phyloP scores from a whole-genome alignment of 2,888 invertebrate species.

The Deilephila elpenor region DNA sequence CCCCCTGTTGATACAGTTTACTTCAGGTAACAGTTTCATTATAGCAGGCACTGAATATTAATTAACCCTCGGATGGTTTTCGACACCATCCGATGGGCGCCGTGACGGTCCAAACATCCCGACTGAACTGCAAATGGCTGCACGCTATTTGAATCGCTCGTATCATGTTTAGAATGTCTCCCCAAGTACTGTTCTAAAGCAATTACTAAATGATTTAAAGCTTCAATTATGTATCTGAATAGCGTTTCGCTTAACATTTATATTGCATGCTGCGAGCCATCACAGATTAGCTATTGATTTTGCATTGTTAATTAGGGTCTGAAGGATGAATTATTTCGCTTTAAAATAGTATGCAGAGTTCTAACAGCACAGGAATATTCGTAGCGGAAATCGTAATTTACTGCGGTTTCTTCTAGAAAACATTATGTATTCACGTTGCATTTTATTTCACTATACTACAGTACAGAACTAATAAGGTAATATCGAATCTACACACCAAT shows the following conservation, averaged over 20 bases:
- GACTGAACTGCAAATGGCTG: neutral
- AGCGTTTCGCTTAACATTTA: constrained; percentile 19
- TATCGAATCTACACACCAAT: too few relatives aligned
- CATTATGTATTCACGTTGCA: too few relatives aligned
- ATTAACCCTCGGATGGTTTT: neutral
- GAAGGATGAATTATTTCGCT: neutral
- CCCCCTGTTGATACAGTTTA: constrained; percentile 30
- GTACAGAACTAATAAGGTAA: too few relatives aligned
- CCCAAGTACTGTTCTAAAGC: constrained; percentile 14
- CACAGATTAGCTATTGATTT: constrained; percentile 15
- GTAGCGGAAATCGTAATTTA: neutral
- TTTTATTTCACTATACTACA: too few relatives aligned
- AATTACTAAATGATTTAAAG: constrained; percentile 24
- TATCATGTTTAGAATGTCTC: neutral
- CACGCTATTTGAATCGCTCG: neutral
- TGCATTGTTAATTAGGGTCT: constrained; percentile 11
- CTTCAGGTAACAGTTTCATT: constrained; percentile 19
- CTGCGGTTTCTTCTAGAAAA: too few relatives aligned
- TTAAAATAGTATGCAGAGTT: neutral
- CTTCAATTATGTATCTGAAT: constrained; percentile 15
- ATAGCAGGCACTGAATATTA: neutral
- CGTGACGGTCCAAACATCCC: neutral
- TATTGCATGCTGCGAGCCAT: constrained; percentile 22
- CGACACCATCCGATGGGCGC: neutral
- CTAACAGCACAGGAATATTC: neutral